Base-by-base conservation (phyloP, 2,797 vertebrate species). In the Channa striata region DNA sequence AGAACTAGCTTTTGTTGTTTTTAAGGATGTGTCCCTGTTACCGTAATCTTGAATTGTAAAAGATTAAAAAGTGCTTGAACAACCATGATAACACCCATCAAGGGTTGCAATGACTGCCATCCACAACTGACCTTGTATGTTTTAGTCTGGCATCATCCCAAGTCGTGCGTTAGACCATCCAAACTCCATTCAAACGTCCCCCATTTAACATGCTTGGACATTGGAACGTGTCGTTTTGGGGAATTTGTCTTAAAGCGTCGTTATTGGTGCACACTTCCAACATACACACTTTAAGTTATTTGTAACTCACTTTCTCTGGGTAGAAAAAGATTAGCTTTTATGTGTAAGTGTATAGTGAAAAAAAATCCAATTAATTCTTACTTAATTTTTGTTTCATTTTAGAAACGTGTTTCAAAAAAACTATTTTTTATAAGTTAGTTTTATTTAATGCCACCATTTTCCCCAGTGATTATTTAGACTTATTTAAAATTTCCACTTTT, bases 11-110 rank as follows among this genome's bases (percentile, higher is more conserved):
- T 56, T 20, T 23, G 33, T 39, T 58, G n/a, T 48, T 60, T 47
- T 17, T 62, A 56, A 66, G 37, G 9, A 58, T 48, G 33, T 54
- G 57, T 78, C 69, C 74, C 78, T 74, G 82, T 40, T 56, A 23
- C 68, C 59, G 4, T 42, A 17, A 42, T 17, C 40, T 8, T 30
- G 25, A 30, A 16, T 68, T 46, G 59, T 47, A 59, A 62, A 30
- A 68, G 52, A 72, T 33, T 50, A 53, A 75, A 86, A 88, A 84
- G 85, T 85, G 80, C 81, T 72, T 56, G 33, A 76, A 54, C 51
- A 78, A 56, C 72, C 62, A 76, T 60, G 68, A 72, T 64, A 30
- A 74, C 52, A 44, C 21, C 56, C 56, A 37, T 23, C 43, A 4
- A 37, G 11, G 74, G 59, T 13, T 61, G 21, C 46, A 60, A 23